phyloP scores from a whole-genome alignment of 2,888 invertebrate genomes.

The Amiota communis region DNA sequence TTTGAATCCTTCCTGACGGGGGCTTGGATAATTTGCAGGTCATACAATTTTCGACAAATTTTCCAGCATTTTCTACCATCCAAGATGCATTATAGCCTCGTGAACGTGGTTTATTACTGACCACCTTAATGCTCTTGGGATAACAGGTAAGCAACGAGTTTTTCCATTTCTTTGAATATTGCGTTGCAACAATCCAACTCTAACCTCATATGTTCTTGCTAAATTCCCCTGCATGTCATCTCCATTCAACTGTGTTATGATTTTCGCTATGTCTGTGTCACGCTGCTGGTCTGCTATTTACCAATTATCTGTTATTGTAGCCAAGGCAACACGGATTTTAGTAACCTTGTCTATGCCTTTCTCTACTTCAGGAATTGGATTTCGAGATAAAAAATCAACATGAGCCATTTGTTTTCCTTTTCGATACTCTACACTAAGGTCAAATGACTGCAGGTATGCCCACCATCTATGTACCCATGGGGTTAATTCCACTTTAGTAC shows the following conservation, averaged over 20 bases:
- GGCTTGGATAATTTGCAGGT: conserved; percentile 22
- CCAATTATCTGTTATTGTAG: conserved; percentile 38
- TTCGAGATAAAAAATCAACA: background rate
- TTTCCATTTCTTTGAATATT: conserved; percentile 41
- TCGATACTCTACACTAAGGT: background rate
- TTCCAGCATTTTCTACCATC: conserved; percentile 41
- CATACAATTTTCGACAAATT: too few relatives aligned
- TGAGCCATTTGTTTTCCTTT: background rate
- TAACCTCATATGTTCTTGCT: background rate
- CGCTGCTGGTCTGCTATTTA: too few relatives aligned
- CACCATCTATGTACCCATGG: background rate
- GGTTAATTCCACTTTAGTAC: background rate
- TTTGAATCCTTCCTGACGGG: background rate
- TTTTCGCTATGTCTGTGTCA: background rate
- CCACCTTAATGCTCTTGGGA: conserved; percentile 40
- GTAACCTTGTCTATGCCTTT: conserved; percentile 30
- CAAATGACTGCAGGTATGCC: background rate
- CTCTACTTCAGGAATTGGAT: conserved; percentile 2
- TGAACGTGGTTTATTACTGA: conserved; percentile 39
- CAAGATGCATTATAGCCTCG: conserved; percentile 40
- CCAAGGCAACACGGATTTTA: conserved; percentile 32
- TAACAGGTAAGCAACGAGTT: conserved; percentile 40
- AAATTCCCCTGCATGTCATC: background rate
- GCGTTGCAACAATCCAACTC: conserved; percentile 8
- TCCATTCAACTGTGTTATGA: background rate